A percentile compares a stretch with the other conserved stretches of the same genome.
phyloP scores from a whole-genome alignment of 2,888 invertebrate species.

The Meteorus colon region DNA sequence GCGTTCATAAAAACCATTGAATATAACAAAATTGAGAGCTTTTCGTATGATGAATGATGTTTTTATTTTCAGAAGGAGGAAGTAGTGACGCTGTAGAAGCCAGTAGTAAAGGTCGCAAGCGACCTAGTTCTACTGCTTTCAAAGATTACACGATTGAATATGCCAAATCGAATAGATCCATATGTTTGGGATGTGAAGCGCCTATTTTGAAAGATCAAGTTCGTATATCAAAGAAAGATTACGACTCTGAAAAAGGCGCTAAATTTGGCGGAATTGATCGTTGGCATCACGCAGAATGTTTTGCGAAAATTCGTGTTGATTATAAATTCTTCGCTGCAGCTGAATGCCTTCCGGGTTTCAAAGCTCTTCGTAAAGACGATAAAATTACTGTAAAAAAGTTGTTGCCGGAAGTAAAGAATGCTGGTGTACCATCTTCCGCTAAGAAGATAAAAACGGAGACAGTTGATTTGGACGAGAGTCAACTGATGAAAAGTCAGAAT shows the following conservation, averaged over 20 bases:
- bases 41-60: constrained; percentile 3
- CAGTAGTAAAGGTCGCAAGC: constrained; percentile 76
- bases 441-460: constrained; percentile 84
- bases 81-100: constrained; percentile 55
- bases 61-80: constrained; percentile 29
- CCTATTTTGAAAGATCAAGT: constrained; percentile 85
- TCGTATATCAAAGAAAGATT: constrained; percentile 87
- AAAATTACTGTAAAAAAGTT: constrained; percentile 78
- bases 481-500: constrained; percentile 82
- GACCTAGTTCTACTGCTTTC: constrained; percentile 73
- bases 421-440: constrained; percentile 76
- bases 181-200: constrained; percentile 88
- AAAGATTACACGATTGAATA: constrained; percentile 88
- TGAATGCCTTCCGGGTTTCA: constrained; percentile 85
- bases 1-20: constrained; percentile 57
- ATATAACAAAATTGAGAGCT: background rate
- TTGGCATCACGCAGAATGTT: constrained; percentile 96
- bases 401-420: constrained; percentile 77
- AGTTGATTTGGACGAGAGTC: constrained; percentile 76
- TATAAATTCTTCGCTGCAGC: constrained; percentile 84
- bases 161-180: constrained; percentile 87
- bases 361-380: constrained; percentile 82
- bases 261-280: constrained; percentile 88
- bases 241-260: constrained; percentile 85
- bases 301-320: constrained; percentile 83